Evolutionary conservation across 2,797 vertebrate genomes (phyloP), one percentile per base, ranked within the genome.

Genomic region (Anguilla megastoma): DNA sequence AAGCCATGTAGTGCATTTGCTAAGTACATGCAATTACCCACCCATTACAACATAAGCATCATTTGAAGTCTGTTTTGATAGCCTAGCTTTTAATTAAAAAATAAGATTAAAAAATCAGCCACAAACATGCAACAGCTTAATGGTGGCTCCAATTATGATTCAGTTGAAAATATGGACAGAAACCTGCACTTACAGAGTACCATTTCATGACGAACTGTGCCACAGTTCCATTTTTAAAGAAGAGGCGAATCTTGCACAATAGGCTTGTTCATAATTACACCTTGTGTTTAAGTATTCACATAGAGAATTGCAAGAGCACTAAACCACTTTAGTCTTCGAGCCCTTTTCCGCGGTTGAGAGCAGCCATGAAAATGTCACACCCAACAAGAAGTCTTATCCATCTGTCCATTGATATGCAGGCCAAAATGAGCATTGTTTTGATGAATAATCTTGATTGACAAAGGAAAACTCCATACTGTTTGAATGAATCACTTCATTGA

Each of bases 21-120:
- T 89, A 91, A 91, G 88, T 79, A 36, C 50, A 18, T 10, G 41
- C 90, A 91, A 93, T 95, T 95, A 92, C 92, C 90, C 58, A 90
- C 50, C 86, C 87, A 88, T 89, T 85, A 88, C 80, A 84, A 74
- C 87, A 54, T 85, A 79, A 90, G 24, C 91, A 85, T 48, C 18
- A 90, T 87, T 87, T 87, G 56, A 79, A 87, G 88, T 87, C 80
- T 86, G 54, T 89, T 91, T 90, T 90, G 50, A 88, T 71, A 87
- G 56, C 71, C 86, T 82, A 54, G 2, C 24, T 36, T 89, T 84
- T 74, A 86, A 88, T 12, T 56, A 45, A 84, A 66, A 86, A 63
- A 63, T 21, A 2, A 8, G 36, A 45, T 27, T 45, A 87, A 80
- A 80, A 84, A 8, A 24, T 52, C 86, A 66, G n/a, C 7, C 84